phyloP scores from a whole-genome alignment of 2,888 invertebrate genomes.

The Hedya salicella region DNA sequence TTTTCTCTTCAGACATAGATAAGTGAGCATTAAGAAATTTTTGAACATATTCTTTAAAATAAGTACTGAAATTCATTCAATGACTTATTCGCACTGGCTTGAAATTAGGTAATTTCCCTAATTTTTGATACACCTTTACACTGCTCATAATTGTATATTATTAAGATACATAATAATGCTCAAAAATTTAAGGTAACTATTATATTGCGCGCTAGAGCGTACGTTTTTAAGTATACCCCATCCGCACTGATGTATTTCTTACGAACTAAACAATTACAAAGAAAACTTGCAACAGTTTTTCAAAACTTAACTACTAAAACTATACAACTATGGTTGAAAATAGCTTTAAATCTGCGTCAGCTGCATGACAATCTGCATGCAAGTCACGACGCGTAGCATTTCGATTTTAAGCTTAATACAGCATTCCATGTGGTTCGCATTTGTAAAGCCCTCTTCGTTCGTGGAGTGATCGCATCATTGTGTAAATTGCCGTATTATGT shows the following conservation, averaged over 20 bases:
- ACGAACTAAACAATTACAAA: not conserved
- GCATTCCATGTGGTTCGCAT: conserved; percentile 57
- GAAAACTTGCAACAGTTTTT: not conserved
- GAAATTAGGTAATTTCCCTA: too few species aligned
- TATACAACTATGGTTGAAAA: conserved; percentile 13
- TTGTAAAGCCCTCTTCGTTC: conserved; percentile 51
- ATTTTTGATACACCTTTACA: too few species aligned
- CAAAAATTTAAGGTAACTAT: not conserved
- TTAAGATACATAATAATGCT: not conserved
- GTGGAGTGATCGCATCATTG: conserved; percentile 52
- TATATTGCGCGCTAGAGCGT: not conserved
- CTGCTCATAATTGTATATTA: too few species aligned
- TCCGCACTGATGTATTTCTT: not conserved
- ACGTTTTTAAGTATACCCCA: not conserved
- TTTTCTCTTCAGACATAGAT: too few species aligned
- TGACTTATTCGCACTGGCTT: too few species aligned
- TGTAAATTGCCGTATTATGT: conserved; percentile 19
- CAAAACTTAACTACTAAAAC: not conserved
- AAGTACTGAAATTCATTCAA: too few species aligned
- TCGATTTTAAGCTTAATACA: conserved; percentile 61
- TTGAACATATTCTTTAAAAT: too few species aligned
- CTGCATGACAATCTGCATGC: conserved; percentile 46
- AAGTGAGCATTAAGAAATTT: too few species aligned
- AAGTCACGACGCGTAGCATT: conserved; percentile 58
- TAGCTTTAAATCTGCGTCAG: not conserved